Percentiles rank a stretch among this genome's conserved stretches.
Conservation (phyloP, 2,888 invertebrate genomes). For the Patella caerulea region DNA sequence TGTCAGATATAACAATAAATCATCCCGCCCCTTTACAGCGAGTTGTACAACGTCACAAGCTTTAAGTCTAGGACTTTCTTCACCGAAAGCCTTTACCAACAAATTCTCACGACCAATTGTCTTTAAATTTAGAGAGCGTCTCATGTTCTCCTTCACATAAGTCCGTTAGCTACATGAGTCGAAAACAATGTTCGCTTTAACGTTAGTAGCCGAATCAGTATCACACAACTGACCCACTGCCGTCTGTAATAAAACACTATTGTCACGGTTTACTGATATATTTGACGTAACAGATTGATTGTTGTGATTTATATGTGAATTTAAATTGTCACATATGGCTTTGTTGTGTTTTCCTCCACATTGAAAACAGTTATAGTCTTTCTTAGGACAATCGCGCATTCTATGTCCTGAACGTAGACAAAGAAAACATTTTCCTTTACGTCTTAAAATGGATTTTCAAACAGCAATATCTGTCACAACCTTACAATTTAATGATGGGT, state of each 20-base stretch:
- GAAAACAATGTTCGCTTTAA: background rate
- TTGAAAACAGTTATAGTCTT: background rate
- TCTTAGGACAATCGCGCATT: background rate
- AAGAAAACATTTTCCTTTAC: background rate
- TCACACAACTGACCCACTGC: background rate
- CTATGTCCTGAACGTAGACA: background rate
- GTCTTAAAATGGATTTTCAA: background rate
- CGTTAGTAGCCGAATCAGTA: background rate
- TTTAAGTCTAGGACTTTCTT: background rate
- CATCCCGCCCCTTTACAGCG: background rate
- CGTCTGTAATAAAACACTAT: background rate
- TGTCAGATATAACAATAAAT: background rate
- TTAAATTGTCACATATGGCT: background rate
- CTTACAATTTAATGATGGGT: background rate
- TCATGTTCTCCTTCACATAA: background rate
- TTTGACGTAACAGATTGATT: background rate
- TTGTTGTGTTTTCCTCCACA: background rate
- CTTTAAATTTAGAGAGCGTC: background rate
- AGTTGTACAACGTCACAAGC: background rate
- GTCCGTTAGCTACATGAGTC: background rate
- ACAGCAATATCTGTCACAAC: background rate
- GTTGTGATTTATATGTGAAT: background rate
- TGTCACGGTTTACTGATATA: background rate
- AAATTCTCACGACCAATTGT: background rate
- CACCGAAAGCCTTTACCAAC: background rate